phyloP scores from a whole-genome alignment of 1,140 invertebrate genomes.

The Galleria mellonella region DNA sequence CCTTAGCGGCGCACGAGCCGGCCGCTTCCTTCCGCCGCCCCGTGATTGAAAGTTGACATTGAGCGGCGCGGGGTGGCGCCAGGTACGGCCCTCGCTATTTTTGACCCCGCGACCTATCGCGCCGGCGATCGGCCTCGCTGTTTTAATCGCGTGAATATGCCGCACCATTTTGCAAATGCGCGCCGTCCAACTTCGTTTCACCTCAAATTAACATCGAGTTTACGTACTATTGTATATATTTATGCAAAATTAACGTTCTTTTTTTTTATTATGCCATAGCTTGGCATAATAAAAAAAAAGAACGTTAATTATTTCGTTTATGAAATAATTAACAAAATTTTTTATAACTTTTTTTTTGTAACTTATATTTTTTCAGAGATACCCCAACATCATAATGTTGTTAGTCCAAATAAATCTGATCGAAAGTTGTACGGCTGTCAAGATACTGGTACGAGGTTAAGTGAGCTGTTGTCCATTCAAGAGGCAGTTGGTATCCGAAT shows the following conservation, averaged over 20 bases:
- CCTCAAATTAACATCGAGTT: conserved; percentile 31
- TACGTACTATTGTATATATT: conserved; percentile 17
- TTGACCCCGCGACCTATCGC: conserved; percentile 64
- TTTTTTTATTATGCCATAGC: too few relatives aligned
- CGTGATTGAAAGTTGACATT: conserved; percentile 69
- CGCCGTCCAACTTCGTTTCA: conserved; percentile 28
- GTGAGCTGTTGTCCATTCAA: not conserved
- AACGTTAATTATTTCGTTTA: too few relatives aligned
- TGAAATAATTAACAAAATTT: too few relatives aligned
- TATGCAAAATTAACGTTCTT: conserved; percentile 16
- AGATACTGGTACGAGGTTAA: not conserved
- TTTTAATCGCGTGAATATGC: conserved; percentile 55
- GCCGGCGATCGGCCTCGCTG: conserved; percentile 59
- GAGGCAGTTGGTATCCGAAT: conserved; percentile 20
- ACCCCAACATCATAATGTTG: too few relatives aligned
- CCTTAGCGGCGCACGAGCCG: conserved; percentile 18
- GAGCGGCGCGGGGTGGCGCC: conserved; percentile 54
- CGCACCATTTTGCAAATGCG: conserved; percentile 44
- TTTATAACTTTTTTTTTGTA: too few relatives aligned
- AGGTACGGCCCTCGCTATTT: conserved; percentile 65
- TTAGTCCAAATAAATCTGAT: not conserved
- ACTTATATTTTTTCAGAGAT: too few relatives aligned
- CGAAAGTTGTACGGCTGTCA: not conserved
- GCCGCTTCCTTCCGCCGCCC: conserved; percentile 49
- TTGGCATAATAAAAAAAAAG: too few relatives aligned